Conservation (phyloP, 2,797 vertebrate species). For the Oceanodroma leucorhoa region DNA sequence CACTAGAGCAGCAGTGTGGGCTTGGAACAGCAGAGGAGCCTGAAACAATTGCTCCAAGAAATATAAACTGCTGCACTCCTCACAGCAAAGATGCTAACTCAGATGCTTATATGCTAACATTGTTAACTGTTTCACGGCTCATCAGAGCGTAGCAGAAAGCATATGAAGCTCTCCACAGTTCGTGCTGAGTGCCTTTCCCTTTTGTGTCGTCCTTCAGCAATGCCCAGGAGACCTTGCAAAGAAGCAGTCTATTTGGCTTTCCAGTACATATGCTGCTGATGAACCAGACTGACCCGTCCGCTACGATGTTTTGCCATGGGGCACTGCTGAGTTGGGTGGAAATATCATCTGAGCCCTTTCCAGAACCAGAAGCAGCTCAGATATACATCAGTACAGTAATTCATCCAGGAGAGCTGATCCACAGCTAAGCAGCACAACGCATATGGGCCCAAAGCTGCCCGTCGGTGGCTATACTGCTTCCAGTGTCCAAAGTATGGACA, state of each 20-base stretch:
- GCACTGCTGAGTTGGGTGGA: neutral
- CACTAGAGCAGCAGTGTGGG: neutral
- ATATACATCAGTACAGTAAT: neutral
- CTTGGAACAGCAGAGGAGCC: slow-evolving; percentile 50
- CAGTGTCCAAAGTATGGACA: neutral
- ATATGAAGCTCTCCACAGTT: neutral
- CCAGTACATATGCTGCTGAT: neutral
- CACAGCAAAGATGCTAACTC: slow-evolving; percentile 34
- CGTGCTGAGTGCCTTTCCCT: neutral
- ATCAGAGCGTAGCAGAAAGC: neutral
- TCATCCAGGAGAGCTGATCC: neutral
- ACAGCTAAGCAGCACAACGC: neutral
- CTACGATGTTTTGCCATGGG: neutral
- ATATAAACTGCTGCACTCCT: slow-evolving; percentile 38
- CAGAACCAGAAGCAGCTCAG: neutral
- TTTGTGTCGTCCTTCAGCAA: neutral
- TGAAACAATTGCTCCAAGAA: slow-evolving; percentile 54
- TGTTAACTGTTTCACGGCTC: slow-evolving; percentile 37
- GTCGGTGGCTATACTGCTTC: fast-evolving
- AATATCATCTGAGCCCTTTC: neutral
- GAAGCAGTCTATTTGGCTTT: neutral
- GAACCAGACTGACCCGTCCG: neutral
- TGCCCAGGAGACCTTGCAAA: neutral
- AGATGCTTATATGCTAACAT: neutral
- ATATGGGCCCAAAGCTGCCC: neutral